Base-by-base conservation (phyloP, 2,113 vertebrate genomes). In the Dipodomys stephensi region DNA sequence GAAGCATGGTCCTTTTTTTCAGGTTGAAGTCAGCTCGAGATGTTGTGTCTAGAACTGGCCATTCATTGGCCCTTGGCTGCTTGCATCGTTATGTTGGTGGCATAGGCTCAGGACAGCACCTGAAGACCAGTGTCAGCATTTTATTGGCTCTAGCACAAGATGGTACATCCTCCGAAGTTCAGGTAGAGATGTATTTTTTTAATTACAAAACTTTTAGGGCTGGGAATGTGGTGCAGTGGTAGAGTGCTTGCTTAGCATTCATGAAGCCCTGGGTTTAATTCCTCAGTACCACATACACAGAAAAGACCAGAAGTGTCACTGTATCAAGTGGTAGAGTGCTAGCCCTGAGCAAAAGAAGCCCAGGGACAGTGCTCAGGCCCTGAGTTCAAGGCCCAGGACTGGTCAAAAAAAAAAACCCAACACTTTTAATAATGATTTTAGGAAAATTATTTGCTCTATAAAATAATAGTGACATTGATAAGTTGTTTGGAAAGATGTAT, bases 61-160 rank as follows among this genome's bases (percentile, higher is more conserved):
- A 99, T 97, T 99, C 99, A 19, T 98, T 99, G 97, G 99, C 99
- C 94, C 98, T 99, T 35, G 99, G 99, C 60, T 99, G 99, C 96
- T 98, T 99, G 81, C 99, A 99, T 97, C 99, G 99, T 53, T 99
- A 99, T 9, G 99, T 99, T 86, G 99, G 99, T 81, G 99, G 99
- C 76, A 99, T 99, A 65, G 99, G 99, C 69, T 99, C 99, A n/a
- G 99, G 99, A 16, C 99, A 99, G 95, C 99, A 99, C 97, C 98
- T 99, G 88, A 99, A 99, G 98, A 99, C 99, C 27, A 99, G 99
- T 18, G 99, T 99, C 97, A 99, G 99, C 97, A 99, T 99, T 98
- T 98, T 99, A 19, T 97, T 99, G 97, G 99, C 99, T 85, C 97
- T 99, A 81, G 99, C 99, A 67, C 99, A 99, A 97, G 99, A 99